Evolutionary conservation across 2,888 invertebrate species (phyloP).

Genomic region (Sinopyrophorus schimmeli): DNA sequence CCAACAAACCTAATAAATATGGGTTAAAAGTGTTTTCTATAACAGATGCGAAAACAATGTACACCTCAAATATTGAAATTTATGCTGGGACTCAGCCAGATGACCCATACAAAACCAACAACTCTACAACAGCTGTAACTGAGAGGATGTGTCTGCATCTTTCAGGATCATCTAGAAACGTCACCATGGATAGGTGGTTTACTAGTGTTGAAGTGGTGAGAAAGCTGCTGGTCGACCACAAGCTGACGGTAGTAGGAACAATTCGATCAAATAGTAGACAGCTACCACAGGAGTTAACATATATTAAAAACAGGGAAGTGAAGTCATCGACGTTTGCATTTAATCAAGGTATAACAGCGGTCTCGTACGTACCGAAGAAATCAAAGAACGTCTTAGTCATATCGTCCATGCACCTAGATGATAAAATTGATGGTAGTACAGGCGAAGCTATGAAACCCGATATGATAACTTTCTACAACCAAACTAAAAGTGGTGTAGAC

Average conservation of each 20-base stretch:
- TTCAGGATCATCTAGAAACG: constrained; percentile 12
- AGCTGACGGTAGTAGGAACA: constrained; percentile 13
- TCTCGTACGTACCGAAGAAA: constrained; percentile 15
- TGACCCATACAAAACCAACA: constrained; percentile 19
- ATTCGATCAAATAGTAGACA: constrained; percentile 1
- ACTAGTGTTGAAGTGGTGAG: constrained; percentile 4
- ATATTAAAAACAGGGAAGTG: constrained; percentile 1
- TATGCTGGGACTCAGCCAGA: constrained; percentile 23
- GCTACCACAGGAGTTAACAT: neutral
- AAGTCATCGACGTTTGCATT: constrained; percentile 3
- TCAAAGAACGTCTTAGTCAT: constrained; percentile 14
- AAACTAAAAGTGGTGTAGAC: constrained; percentile 8
- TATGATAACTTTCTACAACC: constrained; percentile 11
- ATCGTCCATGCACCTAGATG: constrained; percentile 9
- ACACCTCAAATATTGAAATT: constrained; percentile 26
- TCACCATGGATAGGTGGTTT: constrained; percentile 16
- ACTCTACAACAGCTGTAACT: constrained; percentile 10
- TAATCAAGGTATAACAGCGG: neutral
- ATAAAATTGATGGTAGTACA: constrained; percentile 3
- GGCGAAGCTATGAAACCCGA: constrained; percentile 7
- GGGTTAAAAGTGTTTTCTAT: constrained; percentile 24
- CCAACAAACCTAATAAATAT: constrained; percentile 24
- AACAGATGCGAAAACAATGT: constrained; percentile 30
- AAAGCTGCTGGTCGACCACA: constrained; percentile 4
- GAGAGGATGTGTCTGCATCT: constrained; percentile 15